Percentiles rank a stretch among this genome's conserved stretches.
Evolutionary conservation across 2,888 invertebrate species (phyloP).

Genomic region (Meandrusa payeni): DNA sequence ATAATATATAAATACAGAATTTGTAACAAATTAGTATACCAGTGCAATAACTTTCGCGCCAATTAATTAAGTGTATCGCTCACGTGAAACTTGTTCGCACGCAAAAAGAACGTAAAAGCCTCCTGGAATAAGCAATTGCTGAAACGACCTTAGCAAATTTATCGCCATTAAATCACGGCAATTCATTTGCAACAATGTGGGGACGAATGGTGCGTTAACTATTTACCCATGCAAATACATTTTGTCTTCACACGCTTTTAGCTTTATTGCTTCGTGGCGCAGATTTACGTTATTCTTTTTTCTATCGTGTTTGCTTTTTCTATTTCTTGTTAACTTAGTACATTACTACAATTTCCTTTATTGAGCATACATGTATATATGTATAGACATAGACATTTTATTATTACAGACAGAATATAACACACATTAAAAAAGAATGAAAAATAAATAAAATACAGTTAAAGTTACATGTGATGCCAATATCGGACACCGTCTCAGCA

Average conservation of each 20-base stretch:
- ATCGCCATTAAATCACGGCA: conserved; percentile 23
- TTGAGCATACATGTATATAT: no score
- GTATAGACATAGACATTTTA: no score
- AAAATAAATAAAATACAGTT: no score
- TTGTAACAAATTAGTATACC: background rate
- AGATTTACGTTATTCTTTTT: conserved; percentile 21
- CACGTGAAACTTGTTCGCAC: background rate
- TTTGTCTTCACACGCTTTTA: conserved; percentile 26
- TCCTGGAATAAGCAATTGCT: conserved; percentile 16
- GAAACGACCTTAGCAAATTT: conserved; percentile 21
- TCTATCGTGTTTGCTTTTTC: conserved; percentile 15
- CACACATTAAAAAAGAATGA: no score
- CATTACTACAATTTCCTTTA: conserved; percentile 1
- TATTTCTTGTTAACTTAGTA: conserved; percentile 9
- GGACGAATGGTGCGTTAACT: conserved; percentile 24
- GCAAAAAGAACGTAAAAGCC: conserved; percentile 18
- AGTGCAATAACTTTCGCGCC: background rate
- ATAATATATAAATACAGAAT: no score
- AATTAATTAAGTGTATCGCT: background rate
- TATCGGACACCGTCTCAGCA: no score
- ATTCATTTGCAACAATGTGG: conserved; percentile 24
- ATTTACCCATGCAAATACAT: conserved; percentile 24
- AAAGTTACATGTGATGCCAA: no score
- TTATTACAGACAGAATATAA: no score
- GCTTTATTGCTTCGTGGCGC: conserved; percentile 22